Evolutionary conservation across 53 echinoderm and acorn worm genomes (phyloP).

Genomic region (Crossaster papposus): DNA sequence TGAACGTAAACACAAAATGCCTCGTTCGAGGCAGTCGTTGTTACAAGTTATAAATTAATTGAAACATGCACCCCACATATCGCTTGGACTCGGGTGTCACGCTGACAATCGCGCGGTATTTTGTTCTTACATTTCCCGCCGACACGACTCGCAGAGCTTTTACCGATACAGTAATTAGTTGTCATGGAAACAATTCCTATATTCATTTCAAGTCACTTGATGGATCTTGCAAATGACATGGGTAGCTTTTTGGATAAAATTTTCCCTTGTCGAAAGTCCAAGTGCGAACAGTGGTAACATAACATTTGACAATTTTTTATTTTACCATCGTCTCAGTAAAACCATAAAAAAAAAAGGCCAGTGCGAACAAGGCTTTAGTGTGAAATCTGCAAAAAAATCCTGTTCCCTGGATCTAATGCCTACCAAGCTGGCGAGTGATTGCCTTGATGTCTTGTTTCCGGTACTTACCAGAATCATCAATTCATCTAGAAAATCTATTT

Average conservation of each 20-base stretch:
- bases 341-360: too few species aligned
- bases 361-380: too few species aligned
- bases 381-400: conserved; percentile 33
- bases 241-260: background rate
- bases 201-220: conserved; percentile 14
- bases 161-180: background rate
- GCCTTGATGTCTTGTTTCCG: conserved; percentile 45
- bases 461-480: conserved; percentile 43
- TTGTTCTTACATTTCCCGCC: background rate
- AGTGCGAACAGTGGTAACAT: too few species aligned
- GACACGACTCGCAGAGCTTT: background rate
- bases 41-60: background rate
- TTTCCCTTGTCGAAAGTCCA: too few species aligned
- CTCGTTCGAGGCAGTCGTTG: background rate
- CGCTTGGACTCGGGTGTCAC: background rate
- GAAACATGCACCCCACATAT: background rate
- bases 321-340: too few species aligned
- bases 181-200: background rate
- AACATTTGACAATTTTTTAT: too few species aligned
- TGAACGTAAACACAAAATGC: background rate
- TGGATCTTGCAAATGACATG: background rate
- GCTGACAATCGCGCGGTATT: background rate
- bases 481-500: conserved; percentile 40
- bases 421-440: conserved; percentile 23
- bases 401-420: conserved; percentile 52